Base-by-base conservation (phyloP, 2,888 invertebrate species). In the Drosophila colorata region DNA sequence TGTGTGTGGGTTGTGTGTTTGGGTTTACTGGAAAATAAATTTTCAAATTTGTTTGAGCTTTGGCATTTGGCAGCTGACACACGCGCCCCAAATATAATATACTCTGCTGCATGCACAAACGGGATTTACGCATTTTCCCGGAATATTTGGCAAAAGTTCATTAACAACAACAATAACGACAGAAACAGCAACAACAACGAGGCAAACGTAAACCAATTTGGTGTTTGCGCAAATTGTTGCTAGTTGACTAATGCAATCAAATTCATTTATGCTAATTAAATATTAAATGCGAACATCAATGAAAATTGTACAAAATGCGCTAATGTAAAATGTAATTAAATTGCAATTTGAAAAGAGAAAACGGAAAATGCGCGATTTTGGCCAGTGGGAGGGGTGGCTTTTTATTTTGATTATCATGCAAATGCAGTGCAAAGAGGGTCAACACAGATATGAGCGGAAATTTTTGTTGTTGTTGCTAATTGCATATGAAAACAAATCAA, bases 321-420 rank as follows among this genome's bases (percentile, higher is more conserved):
- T 44, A 65, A 64, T 72, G 69, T 61, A 68, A 64, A 82, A 82
- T 85, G 61, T 64, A 86, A 86, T 87, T 74, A 55, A 61, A 78
- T 81, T 78, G 71, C 59, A 69, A 61, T 84, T 44, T 23, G 31
- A 61, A 64, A 55, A 40, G 43, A 46, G n/a, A 35, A 46, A 47
- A 59, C 38, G 56, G 59, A 59, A 73, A 48, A 33, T 25, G 25
- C 25, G 25, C 25, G 7, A 25, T 25, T 25, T 6, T 25, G 25
- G 25, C 25, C 6, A 37, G 14, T 1, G 23, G n/a, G 14, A 2
- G 25, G 18, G 28, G n/a, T 8, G 4, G 20, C 18, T 28, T 41
- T 47, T 18, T 25, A 38, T 40, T 31, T 35, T 28, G 14, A 48
- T 40, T 13, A n/a, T 35, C 46, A 43, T 43, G 40, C 31, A 47